phyloP scores from a whole-genome alignment of 1,140 invertebrate species.

The Polypedilum vanderplanki region DNA sequence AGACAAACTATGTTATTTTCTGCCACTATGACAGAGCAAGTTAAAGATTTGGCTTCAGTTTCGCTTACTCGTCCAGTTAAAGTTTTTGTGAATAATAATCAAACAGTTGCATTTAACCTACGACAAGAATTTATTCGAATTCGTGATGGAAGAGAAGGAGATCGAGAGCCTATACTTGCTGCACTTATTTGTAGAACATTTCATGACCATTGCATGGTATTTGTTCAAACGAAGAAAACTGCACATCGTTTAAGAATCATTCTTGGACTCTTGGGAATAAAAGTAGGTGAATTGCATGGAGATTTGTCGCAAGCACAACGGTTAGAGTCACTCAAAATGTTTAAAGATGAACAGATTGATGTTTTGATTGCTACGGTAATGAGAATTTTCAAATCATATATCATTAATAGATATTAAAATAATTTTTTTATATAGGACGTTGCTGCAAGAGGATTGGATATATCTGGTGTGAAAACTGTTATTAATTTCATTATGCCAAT shows the following conservation, averaged over 20 bases:
- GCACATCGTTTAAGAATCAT: slow-evolving; percentile 88
- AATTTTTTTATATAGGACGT: slow-evolving; percentile 56
- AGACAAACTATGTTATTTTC: slow-evolving; percentile 97
- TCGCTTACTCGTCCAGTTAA: slow-evolving; percentile 88
- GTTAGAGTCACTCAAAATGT: slow-evolving; percentile 79
- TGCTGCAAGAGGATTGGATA: slow-evolving; percentile 93
- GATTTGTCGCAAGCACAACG: slow-evolving; percentile 89
- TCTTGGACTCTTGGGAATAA: slow-evolving; percentile 78
- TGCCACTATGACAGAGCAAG: slow-evolving; percentile 96
- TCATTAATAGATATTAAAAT: too few species aligned
- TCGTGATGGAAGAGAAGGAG: slow-evolving; percentile 66
- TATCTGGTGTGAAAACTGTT: slow-evolving; percentile 91
- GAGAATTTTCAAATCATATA: too few species aligned
- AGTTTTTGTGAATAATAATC: slow-evolving; percentile 92
- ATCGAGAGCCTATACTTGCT: slow-evolving; percentile 84
- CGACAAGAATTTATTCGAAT: slow-evolving; percentile 95
- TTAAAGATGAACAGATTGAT: slow-evolving; percentile 83
- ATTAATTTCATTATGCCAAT: slow-evolving; percentile 95
- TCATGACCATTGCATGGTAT: slow-evolving; percentile 84
- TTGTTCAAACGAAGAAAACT: slow-evolving; percentile 92
- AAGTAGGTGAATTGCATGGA: slow-evolving; percentile 89
- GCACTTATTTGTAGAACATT: slow-evolving; percentile 92
- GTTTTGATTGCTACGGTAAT: slow-evolving; percentile 76
- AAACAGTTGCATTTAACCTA: slow-evolving; percentile 90
- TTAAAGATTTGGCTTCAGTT: slow-evolving; percentile 86